A percentile compares a stretch with the other conserved stretches of the same genome.
These are phyloP conservation scores for Scelioninae gen. 1 DNA, from an alignment of 2,888 invertebrate genomes.

Conservation along the genomic window DNA sequence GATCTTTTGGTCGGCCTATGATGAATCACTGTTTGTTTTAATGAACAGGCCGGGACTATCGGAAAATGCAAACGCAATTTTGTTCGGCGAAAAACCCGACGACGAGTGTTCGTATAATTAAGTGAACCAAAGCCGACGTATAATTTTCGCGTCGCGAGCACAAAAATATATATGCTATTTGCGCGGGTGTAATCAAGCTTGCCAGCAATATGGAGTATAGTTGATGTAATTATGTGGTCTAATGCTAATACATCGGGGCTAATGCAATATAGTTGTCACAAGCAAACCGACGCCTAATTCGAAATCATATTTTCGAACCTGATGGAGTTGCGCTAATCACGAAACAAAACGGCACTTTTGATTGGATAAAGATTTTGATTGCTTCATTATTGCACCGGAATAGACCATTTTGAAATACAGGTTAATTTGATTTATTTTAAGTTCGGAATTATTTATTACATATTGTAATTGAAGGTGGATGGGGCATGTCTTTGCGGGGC, in stretches of 20 bases:
- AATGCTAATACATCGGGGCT: slow-evolving; percentile 37
- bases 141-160: slow-evolving; percentile 33
- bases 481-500: no score
- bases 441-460: no score
- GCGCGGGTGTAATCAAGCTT: slow-evolving; percentile 38
- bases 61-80: slow-evolving; percentile 59
- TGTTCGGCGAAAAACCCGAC: slow-evolving; percentile 38
- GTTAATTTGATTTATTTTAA: no score
- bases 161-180: slow-evolving; percentile 38
- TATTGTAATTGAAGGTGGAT: no score
- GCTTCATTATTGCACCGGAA: no score
- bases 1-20: no score
- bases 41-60: slow-evolving; percentile 44
- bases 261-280: slow-evolving; percentile 50
- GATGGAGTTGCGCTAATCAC: background rate
- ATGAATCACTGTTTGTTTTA: slow-evolving; percentile 66
- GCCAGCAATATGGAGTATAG: slow-evolving; percentile 11
- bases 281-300: slow-evolving; percentile 8
- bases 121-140: slow-evolving; percentile 26
- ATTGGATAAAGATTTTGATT: no score
- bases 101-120: slow-evolving; percentile 38
- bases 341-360: no score
- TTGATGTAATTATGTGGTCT: slow-evolving; percentile 49
- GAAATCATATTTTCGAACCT: background rate
- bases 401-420: no score